A percentile compares a stretch with the other conserved stretches of the same genome.
phyloP scores from a whole-genome alignment of 2,888 invertebrate genomes.

The Drosophila lutescens region DNA sequence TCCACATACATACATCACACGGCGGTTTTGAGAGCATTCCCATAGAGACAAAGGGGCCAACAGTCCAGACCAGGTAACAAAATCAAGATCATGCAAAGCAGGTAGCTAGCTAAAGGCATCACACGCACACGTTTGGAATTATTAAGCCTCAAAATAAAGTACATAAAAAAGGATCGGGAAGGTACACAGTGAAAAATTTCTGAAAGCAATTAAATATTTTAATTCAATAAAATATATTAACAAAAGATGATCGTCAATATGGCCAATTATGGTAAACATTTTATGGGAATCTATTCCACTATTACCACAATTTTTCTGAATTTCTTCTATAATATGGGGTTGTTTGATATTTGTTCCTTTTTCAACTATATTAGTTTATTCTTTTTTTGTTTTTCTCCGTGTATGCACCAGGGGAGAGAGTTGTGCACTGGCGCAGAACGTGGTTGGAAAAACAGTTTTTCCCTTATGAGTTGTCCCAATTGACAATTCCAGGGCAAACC shows the following conservation, averaged over 20 bases:
- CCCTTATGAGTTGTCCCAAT: slow-evolving; percentile 68
- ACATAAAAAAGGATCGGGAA: slow-evolving; percentile 21
- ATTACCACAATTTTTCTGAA: no score
- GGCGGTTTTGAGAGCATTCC: slow-evolving; percentile 40
- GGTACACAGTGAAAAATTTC: slow-evolving; percentile 10
- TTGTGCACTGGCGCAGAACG: slow-evolving; percentile 72
- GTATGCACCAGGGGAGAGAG: slow-evolving; percentile 21
- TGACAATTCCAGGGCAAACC: slow-evolving; percentile 62
- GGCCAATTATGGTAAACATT: no score
- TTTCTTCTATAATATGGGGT: no score
- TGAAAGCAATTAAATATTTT: no score
- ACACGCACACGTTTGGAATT: slow-evolving; percentile 23
- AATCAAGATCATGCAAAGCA: slow-evolving; percentile 70
- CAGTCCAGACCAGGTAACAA: slow-evolving; percentile 51
- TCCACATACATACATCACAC: slow-evolving; percentile 9
- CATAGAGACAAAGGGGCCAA: slow-evolving; percentile 31
- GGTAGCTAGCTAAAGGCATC: slow-evolving; percentile 54
- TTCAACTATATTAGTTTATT: neutral
- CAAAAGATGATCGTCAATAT: no score
- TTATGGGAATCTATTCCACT: no score
- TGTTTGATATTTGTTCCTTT: no score
- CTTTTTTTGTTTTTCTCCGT: neutral
- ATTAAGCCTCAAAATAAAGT: slow-evolving; percentile 10
- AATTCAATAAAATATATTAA: no score
- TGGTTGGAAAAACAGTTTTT: slow-evolving; percentile 69